Evolutionary conservation across 2,797 vertebrate genomes (phyloP), one percentile per base, ranked within the genome.

Genomic region (Clarias laeviceps): DNA sequence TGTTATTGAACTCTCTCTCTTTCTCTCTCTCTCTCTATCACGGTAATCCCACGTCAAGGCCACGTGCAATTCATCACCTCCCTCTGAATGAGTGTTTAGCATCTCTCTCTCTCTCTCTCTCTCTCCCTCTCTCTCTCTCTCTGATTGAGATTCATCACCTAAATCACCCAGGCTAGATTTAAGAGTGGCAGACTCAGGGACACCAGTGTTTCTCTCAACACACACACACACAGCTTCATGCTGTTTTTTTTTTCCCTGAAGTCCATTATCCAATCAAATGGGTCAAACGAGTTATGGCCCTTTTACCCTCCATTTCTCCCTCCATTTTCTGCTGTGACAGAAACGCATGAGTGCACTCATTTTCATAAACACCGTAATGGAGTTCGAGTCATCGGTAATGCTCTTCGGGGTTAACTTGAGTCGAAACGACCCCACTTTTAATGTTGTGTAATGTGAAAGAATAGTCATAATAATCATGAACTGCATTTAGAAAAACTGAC

Each of bases 251-350:
- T 80, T 65, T 64, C 73, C 68, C 64, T 12, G 5, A 69, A 84
- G 62, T 79, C 83, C 54, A 84, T 85, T 81, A 81, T 74, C 84
- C 79, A 85, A 85, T 85, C 84, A 74, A 72, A 74, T 9, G 27
- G 69, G 79, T 74, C 66, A 80, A 62, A 74, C 80, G 40, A 85
- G 74, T 64, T 73, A 70, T 64, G 56, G 40, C 32, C 54, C 45
- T 45, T 45, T 74, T 45, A 4, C 34, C 78, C 76, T 64, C 34
- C 84, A 65, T 80, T 50, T 80, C 61, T 65, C 78, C 37, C 61
- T 80, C 61, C 78, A 65, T 64, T 80, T 80, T 64, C 24, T 77
- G 37, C 20, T 54, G 66, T 57, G 77, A 45, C n/a, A 24, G 34
- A 61, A 85, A 62, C 79, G 62, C 66, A 80, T 34, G 45, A 74